Conservation (phyloP, 2,797 vertebrate genomes). For the Columba guinea region DNA sequence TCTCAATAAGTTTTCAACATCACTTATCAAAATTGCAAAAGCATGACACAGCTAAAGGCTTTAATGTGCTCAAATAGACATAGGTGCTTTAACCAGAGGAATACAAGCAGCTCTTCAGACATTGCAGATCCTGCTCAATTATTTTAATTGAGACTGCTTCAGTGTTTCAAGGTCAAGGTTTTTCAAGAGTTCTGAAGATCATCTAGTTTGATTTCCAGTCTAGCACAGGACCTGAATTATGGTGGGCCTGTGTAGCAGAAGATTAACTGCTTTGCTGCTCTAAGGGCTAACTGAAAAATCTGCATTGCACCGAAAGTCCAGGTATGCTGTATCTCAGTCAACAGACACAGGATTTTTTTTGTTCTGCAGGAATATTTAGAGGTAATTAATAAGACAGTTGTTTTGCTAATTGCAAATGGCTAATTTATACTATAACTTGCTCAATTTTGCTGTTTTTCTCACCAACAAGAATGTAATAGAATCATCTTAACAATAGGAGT, state of each 20-base stretch:
- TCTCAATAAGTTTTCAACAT: not conserved
- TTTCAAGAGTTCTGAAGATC: not conserved
- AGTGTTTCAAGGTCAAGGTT: not conserved
- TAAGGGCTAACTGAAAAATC: not conserved
- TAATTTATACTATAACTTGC: not conserved
- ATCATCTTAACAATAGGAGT: not conserved
- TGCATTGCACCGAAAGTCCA: not conserved
- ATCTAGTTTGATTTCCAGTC: not conserved
- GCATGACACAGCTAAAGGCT: not conserved
- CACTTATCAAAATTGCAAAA: not conserved
- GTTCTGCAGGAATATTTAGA: not conserved
- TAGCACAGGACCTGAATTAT: not conserved
- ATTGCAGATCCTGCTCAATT: not conserved
- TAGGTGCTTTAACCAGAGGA: not conserved
- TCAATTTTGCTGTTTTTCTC: not conserved
- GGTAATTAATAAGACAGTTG: not conserved
- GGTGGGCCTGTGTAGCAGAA: not conserved
- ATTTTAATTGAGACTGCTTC: not conserved
- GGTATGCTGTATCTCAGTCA: not conserved
- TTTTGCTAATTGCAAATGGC: not conserved
- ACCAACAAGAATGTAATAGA: not conserved
- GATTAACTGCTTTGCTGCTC: not conserved
- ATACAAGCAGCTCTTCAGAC: not conserved
- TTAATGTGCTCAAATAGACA: not conserved
- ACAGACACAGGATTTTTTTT: not conserved